phyloP scores from a whole-genome alignment of 1,140 invertebrate species.

The Sesamia nonagrioides region DNA sequence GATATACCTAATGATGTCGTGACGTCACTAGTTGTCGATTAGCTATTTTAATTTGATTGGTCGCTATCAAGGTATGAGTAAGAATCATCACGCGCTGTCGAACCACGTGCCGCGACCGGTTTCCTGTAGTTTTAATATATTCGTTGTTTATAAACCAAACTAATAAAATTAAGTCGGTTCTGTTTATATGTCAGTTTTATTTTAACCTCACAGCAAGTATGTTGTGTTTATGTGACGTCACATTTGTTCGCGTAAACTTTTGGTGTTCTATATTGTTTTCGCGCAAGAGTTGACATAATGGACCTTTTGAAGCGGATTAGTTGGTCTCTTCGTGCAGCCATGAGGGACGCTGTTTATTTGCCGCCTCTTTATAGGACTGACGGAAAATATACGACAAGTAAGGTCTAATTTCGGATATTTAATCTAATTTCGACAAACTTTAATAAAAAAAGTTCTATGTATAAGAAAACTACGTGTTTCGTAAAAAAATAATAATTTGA shows the following conservation, averaged over 20 bases:
- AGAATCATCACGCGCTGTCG: neutral
- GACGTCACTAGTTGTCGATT: conserved; percentile 14
- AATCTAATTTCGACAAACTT: neutral
- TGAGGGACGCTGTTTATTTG: conserved; percentile 52
- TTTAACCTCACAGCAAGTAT: conserved; percentile 58
- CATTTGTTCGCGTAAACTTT: conserved; percentile 23
- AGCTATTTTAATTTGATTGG: conserved; percentile 2
- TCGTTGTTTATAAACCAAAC: conserved; percentile 48
- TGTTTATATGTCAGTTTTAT: conserved; percentile 58
- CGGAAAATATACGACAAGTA: conserved; percentile 58
- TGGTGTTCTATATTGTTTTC: conserved; percentile 48
- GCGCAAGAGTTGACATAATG: conserved; percentile 57
- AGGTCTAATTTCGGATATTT: conserved; percentile 49
- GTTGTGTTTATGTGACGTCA: conserved; percentile 59
- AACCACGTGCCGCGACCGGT: conserved; percentile 17
- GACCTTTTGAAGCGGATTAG: conserved; percentile 53
- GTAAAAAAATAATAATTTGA: too few relatives aligned
- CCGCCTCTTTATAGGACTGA: neutral
- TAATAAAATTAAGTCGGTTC: conserved; percentile 52
- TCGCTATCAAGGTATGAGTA: conserved; percentile 21
- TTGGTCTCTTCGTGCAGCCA: conserved; percentile 38
- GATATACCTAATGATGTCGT: conserved; percentile 19
- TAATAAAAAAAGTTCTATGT: too few relatives aligned
- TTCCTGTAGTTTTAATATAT: conserved; percentile 50
- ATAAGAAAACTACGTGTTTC: too few relatives aligned